Evolutionary conservation across 2,888 invertebrate species (phyloP).

Genomic region (Agelastica alni): DNA sequence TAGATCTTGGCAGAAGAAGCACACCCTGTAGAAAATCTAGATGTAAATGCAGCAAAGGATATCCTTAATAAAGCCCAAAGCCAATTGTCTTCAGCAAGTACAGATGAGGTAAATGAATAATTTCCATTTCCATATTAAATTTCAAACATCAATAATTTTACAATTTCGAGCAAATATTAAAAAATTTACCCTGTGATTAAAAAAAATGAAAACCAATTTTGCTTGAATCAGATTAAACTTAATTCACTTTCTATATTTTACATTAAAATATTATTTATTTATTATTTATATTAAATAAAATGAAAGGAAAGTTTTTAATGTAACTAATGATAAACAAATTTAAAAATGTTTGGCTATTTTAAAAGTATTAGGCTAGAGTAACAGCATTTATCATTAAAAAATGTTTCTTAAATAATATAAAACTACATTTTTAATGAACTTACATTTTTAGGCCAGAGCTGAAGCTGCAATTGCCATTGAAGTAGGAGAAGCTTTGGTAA

Average conservation of each 20-base stretch:
- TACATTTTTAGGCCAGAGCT: constrained; percentile 68
- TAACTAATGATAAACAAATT: no score
- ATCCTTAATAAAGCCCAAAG: constrained; percentile 83
- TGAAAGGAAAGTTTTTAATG: no score
- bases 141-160: no score
- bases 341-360: not conserved
- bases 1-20: constrained; percentile 96
- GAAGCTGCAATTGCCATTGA: constrained; percentile 93
- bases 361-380: not conserved
- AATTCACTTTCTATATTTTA: no score
- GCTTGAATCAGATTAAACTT: no score
- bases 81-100: constrained; percentile 76
- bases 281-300: no score
- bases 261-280: no score
- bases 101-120: constrained; percentile 80
- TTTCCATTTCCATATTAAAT: no score
- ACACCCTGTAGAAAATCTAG: constrained; percentile 81
- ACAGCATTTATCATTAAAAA: not conserved
- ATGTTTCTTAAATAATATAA: not conserved
- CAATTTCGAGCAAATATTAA: no score
- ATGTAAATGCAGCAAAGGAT: constrained; percentile 79
- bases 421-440: not conserved
- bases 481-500: constrained; percentile 91
- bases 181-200: no score
- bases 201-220: no score